Percentiles rank a stretch among this genome's conserved stretches.
These are phyloP conservation scores for Pelecanus crispus DNA, from an alignment of 2,113 vertebrate species.

Conservation along the genomic window DNA sequence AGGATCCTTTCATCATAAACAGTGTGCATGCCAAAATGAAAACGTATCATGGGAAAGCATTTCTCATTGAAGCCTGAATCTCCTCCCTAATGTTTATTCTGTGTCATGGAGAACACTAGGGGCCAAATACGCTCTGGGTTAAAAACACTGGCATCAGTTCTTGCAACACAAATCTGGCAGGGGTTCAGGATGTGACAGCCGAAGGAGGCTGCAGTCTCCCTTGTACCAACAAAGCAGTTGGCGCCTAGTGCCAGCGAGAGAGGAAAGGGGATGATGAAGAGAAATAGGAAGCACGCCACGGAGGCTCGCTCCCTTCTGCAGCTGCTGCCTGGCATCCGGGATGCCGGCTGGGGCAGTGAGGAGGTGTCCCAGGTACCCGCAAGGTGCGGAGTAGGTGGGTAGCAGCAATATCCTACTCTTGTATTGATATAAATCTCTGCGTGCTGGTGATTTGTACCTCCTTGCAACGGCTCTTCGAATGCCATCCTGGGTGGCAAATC, in stretches of 20 bases:
- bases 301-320: background rate
- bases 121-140: conserved; percentile 53
- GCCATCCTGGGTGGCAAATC: background rate
- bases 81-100: conserved; percentile 62
- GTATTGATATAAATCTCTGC: background rate
- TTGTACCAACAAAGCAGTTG: background rate
- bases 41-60: conserved; percentile 66
- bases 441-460: background rate
- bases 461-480: background rate
- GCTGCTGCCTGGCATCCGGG: background rate
- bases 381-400: background rate
- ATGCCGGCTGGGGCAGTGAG: accelerated
- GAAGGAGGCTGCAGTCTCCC: conserved; percentile 21
- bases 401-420: background rate
- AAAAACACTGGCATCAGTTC: conserved; percentile 43
- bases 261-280: background rate
- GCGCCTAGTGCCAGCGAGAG: background rate
- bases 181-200: background rate
- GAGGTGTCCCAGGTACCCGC: background rate
- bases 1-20: conserved; percentile 67
- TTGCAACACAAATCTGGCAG: conserved; percentile 42
- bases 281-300: background rate
- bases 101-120: conserved; percentile 46
- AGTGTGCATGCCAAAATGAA: conserved; percentile 57
- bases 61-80: conserved; percentile 57